These are phyloP conservation scores for Thymelicus lineola DNA, from an alignment of 2,888 invertebrate genomes.

Conservation along the genomic window DNA sequence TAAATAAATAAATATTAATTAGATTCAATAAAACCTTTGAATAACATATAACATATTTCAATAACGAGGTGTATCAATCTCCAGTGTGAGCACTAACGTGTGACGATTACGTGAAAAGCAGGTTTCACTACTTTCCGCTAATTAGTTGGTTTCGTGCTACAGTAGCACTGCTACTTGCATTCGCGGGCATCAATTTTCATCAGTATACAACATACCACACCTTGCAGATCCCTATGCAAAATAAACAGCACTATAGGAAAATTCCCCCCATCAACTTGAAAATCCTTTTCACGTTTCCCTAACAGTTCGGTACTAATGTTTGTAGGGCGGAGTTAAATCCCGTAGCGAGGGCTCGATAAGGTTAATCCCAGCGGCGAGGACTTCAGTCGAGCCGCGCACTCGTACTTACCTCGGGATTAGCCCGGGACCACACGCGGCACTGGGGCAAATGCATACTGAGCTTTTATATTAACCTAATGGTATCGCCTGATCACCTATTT, in stretches of 20 bases:
- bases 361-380: constrained; percentile 65
- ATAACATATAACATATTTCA: no score
- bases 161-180: no score
- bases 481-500: no score
- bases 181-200: background rate
- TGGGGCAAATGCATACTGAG: constrained; percentile 1
- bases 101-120: no score
- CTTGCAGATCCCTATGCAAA: background rate
- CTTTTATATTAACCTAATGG: background rate
- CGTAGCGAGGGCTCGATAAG: constrained; percentile 74
- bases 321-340: constrained; percentile 56
- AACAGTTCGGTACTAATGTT: constrained; percentile 7
- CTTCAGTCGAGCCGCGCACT: constrained; percentile 65
- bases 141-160: no score
- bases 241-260: background rate
- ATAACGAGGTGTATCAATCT: no score
- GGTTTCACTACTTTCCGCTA: no score
- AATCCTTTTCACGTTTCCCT: background rate
- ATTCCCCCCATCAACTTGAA: background rate
- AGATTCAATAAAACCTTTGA: no score
- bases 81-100: no score
- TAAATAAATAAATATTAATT: no score
- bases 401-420: constrained; percentile 65
- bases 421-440: constrained; percentile 67
- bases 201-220: no score